Conservation (phyloP, 2,888 invertebrate species). For the Acanthosepion lycidas region DNA sequence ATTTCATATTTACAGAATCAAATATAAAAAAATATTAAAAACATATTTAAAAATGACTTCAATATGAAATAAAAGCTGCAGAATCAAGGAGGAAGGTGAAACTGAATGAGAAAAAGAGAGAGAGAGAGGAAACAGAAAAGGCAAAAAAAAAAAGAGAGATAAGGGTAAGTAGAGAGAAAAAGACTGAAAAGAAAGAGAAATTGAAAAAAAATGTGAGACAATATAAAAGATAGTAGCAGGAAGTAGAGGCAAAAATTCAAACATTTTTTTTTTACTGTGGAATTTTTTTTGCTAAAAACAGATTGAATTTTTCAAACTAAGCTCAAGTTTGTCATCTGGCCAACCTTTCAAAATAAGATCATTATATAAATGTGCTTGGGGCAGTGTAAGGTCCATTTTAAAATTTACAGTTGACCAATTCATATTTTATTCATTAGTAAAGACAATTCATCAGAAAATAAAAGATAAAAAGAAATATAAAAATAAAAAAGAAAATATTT, state of each 20-base stretch:
- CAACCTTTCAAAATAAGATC: background rate
- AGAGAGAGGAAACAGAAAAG: background rate
- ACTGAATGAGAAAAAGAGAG: too few species aligned
- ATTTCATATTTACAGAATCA: too few species aligned
- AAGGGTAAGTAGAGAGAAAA: too few species aligned
- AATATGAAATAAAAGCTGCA: too few species aligned
- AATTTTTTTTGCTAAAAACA: background rate
- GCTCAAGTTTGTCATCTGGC: background rate
- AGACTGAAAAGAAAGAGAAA: background rate
- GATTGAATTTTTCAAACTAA: slow-evolving; percentile 12
- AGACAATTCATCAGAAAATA: background rate
- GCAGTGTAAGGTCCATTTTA: background rate
- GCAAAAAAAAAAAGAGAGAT: too few species aligned
- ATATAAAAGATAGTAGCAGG: background rate
- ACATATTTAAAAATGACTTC: too few species aligned
- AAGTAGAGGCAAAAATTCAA: background rate
- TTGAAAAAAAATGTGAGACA: background rate
- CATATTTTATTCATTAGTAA: slow-evolving; percentile 12
- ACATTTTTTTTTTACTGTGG: background rate
- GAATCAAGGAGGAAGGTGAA: background rate
- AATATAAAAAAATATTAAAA: too few species aligned
- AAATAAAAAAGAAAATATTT: background rate
- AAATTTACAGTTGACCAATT: background rate
- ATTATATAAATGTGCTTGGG: background rate
- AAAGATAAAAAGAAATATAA: background rate